phyloP scores from a whole-genome alignment of 2,113 vertebrate genomes.

The Cochlearius cochlearius region DNA sequence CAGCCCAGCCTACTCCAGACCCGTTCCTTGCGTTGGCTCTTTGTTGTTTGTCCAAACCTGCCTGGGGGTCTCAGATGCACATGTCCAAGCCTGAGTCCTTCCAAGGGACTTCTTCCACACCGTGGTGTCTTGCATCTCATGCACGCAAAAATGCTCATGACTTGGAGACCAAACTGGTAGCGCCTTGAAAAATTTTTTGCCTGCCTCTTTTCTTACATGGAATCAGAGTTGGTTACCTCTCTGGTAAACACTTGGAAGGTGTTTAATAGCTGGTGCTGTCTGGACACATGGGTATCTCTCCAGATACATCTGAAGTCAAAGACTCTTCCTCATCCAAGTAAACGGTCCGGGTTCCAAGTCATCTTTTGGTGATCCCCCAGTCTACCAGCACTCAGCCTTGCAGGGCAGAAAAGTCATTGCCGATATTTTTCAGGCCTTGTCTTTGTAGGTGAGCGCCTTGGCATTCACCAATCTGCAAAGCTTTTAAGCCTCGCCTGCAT shows the following conservation, averaged over 20 bases:
- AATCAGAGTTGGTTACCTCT: background rate
- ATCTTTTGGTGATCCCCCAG: background rate
- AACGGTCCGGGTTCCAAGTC: background rate
- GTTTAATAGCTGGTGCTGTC: background rate
- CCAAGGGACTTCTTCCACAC: background rate
- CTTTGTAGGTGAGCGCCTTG: background rate
- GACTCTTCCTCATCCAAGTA: background rate
- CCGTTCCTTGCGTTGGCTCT: rapidly evolving
- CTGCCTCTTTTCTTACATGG: background rate
- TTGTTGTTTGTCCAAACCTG: background rate
- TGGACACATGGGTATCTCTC: background rate
- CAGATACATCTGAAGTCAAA: background rate
- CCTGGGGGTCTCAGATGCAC: rapidly evolving
- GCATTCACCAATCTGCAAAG: background rate
- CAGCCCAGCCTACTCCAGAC: background rate
- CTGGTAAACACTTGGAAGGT: rapidly evolving
- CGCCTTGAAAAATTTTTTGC: background rate
- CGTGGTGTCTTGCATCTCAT: background rate
- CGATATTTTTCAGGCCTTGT: background rate
- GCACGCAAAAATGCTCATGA: background rate
- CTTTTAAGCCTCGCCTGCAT: rapidly evolving
- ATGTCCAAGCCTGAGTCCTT: rapidly evolving
- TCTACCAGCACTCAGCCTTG: background rate
- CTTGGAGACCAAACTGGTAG: background rate
- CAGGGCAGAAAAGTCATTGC: too few species aligned